phyloP scores from a whole-genome alignment of 2,888 invertebrate species.

The Folsomia candida region DNA sequence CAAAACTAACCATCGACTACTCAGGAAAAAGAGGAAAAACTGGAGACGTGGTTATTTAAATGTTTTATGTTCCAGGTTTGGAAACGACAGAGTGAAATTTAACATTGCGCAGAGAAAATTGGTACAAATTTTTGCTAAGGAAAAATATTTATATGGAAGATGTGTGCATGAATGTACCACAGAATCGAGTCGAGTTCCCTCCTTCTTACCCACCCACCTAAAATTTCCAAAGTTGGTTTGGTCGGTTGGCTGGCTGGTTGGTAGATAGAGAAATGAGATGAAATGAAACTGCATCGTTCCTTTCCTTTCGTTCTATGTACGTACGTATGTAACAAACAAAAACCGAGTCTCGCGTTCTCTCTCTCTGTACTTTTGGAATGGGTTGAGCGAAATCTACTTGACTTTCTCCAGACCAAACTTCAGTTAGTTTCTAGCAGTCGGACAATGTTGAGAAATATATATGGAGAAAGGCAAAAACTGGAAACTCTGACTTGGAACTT shows the following conservation, averaged over 20 bases:
- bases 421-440: not conserved
- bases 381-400: no score
- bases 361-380: not conserved
- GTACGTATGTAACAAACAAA: no score
- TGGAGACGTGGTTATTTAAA: no score
- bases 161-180: no score
- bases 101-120: no score
- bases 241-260: not conserved
- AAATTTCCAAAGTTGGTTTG: not conserved
- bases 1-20: not conserved
- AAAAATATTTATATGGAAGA: no score
- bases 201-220: not conserved
- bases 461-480: constrained; percentile 4
- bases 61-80: no score
- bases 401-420: not conserved
- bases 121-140: no score
- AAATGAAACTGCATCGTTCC: not conserved
- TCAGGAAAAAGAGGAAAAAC: not conserved
- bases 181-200: not conserved
- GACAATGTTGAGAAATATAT: not conserved
- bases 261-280: not conserved
- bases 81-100: no score
- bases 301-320: no score
- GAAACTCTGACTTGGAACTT: not conserved
- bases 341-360: no score